Base-by-base conservation (phyloP, 2,888 invertebrate species). In the Linnaemya vulpina region DNA sequence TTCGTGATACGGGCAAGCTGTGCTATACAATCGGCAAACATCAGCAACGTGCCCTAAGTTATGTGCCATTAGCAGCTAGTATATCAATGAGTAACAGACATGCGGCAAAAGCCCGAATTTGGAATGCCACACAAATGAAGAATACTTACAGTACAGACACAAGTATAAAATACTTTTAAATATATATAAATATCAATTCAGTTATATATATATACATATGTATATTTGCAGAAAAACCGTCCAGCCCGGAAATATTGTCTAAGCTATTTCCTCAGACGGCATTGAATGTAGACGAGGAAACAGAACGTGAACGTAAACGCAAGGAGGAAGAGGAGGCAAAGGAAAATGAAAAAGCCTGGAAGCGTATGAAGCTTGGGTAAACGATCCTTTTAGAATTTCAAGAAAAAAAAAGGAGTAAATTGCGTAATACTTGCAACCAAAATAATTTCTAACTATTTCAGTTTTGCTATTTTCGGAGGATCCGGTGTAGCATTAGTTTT, bases 331-430 rank as follows among this genome's bases (percentile, higher is more conserved):
- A 94, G 84, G 94, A 94, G 73, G 92, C 92, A 25, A 93, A 95
- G 88, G 94, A 95, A 89, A 94, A 95, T 89, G 95, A 96, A 88
- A 95, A 94, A 73, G 95, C 95, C 87, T 95, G 95, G 94, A 94
- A 93, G 87, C 94, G 95, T 87, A 96, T 96, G 95, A 96, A 96
- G 91, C 93, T 94, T 75, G 94, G 94, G 94, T 94, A 90, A 88
- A 87, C 22, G 8, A 30, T 8, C 25, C 2, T 7, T 11, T 40
- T 60, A 25, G 11, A n/a, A 46, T 13, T 49, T 25, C 51, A 68
- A 38, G 77, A 77, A 51, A 9, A 51, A 35, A 9, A 51, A 35
- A 53, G 43, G 1, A 40, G 25, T 60, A 40, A 81, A 77, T 84
- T 79, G 78, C 81, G 73, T 86, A 86, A 81, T 82, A n/a, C 13